A percentile compares a stretch with the other conserved stretches of the same genome.
Evolutionary conservation across 92 coral and sea anemone species (phyloP).

Genomic region (Parazoanthus darwini): DNA sequence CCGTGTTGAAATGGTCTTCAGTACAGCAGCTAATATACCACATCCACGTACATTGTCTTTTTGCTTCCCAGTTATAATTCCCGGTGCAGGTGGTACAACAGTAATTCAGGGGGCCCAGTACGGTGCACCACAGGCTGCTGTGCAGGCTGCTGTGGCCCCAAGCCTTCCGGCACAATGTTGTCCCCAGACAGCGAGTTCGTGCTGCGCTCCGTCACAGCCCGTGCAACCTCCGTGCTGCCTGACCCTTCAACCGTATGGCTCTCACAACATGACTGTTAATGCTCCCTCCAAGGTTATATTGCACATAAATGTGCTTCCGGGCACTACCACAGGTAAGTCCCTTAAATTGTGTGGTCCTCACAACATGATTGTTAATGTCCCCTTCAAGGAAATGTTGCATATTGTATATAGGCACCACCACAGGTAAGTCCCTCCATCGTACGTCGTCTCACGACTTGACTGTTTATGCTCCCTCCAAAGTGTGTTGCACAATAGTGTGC

Average conservation of each 20-base stretch:
- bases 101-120: conserved; percentile 31
- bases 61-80: conserved; percentile 13
- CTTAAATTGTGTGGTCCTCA: not conserved
- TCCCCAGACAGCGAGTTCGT: not conserved
- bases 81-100: conserved; percentile 27
- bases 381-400: conserved; percentile 17
- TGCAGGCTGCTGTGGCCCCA: not conserved
- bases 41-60: not conserved
- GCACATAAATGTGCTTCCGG: conserved; percentile 42
- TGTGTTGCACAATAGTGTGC: conserved; percentile 18
- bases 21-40: not conserved
- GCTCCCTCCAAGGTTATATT: conserved; percentile 40
- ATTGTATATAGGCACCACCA: not conserved
- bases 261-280: conserved; percentile 36
- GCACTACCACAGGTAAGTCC: conserved; percentile 20
- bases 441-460: conserved; percentile 25
- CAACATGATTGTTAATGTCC: not conserved
- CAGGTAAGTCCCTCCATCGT: conserved; percentile 32
- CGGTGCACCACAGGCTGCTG: not conserved
- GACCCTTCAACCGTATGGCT: conserved; percentile 42
- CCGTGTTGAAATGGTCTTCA: no score
- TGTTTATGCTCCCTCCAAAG: conserved; percentile 41
- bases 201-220: conserved; percentile 30
- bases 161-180: conserved; percentile 14
- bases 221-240: conserved; percentile 28